These are phyloP conservation scores for Hippocampus abdominalis DNA, from an alignment of 2,113 vertebrate species.

Conservation along the genomic window DNA sequence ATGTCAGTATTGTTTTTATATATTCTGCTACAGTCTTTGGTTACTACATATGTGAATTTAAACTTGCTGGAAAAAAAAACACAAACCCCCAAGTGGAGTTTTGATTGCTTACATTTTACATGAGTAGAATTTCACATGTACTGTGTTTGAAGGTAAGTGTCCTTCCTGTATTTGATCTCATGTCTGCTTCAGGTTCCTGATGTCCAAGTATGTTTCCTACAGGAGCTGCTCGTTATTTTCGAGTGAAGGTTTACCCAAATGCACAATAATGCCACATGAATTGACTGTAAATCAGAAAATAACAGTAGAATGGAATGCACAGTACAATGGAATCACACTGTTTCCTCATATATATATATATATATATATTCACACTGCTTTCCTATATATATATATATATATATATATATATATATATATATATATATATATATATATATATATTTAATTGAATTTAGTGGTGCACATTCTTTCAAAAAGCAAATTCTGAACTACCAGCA, in stretches of 20 bases:
- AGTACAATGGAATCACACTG: not conserved
- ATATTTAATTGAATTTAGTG: too few species aligned
- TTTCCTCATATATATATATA: too few species aligned
- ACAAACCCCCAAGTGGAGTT: not conserved
- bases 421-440: too few species aligned
- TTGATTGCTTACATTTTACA: not conserved
- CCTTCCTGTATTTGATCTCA: conserved; percentile 15
- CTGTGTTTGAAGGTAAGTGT: conserved; percentile 61
- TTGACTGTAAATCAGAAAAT: not conserved
- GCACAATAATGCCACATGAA: not conserved
- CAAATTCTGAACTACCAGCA: too few species aligned
- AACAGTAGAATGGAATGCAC: not conserved
- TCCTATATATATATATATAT: too few species aligned
- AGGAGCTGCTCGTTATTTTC: not conserved
- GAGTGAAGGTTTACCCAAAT: not conserved
- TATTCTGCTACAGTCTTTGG: not conserved
- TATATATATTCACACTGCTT: too few species aligned
- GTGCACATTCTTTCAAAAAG: too few species aligned
- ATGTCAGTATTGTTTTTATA: conserved; percentile 1
- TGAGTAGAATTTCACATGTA: not conserved
- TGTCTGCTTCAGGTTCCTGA: conserved; percentile 6
- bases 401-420: too few species aligned
- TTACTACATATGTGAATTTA: not conserved
- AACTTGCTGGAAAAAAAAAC: conserved; percentile 2
- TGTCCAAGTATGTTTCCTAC: conserved; percentile 1